Evolutionary conservation across 2,888 invertebrate genomes (phyloP), one percentile per base, ranked within the genome.

Genomic region (Crematogaster levior): DNA sequence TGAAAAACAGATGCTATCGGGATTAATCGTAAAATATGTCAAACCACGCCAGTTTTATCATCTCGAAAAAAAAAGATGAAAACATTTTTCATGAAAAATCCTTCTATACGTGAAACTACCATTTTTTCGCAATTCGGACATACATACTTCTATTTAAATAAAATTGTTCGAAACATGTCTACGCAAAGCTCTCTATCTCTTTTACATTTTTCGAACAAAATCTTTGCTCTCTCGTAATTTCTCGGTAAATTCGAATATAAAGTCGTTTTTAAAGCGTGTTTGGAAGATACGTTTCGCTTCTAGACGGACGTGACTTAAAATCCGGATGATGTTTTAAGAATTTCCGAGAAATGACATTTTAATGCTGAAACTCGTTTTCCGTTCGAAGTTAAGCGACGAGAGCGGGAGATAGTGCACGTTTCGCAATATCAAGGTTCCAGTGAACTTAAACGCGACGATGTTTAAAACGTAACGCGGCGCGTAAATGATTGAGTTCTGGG

Each of bases 391-490:
- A 53, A 70, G 37, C 68, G 74, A 68, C 27, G n/a, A 10, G 75
- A 21, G 43, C 27, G 30, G 21, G 7, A 56, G 43, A 73, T 53
- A 72, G 53, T 18, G 73, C 77, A 73, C 73, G 77, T 79, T n/a
- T 75, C 75, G 68, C 73, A 21, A 40, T 73, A 73, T 43, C 56
- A 46, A 7, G 51, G 21, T 72, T 30, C 75, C 53, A 7, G 53
- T 4, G 24, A 72, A 73, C 73, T 75, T 70, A 75, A 65, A 75
- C 75, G 51, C 72, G 72, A 56, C 18, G 30, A 56, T 43, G 73
- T 73, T 79, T 72, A 72, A 79, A 79, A 79, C 46, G 73, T 79
- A 79, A 79, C 56, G 56, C 34, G 56, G 77, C 34, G 73, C 56
- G 43, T 79, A 79, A 79, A 79, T 79, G 56, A 79, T 79, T 73